Base-by-base conservation (phyloP, 2,888 invertebrate genomes). In the Cataglyphis altisquamis region DNA sequence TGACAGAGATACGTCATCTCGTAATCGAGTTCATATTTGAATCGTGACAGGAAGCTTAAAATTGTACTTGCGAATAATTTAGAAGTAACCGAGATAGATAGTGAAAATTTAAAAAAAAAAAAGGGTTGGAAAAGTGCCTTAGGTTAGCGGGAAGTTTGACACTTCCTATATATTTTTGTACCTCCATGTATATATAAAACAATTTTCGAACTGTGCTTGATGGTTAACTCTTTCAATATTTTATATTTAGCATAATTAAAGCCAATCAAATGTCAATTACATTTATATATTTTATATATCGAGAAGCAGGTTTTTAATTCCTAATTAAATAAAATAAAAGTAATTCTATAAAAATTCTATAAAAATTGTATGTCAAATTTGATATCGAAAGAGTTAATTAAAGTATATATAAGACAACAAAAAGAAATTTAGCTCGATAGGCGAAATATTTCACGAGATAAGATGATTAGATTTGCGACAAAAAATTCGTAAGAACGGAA, bases 1-100 rank as follows among this genome's bases (percentile, higher is more conserved):
- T 60, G 36, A 36, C 60, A 72, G 32, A 72, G 60, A 60, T 78
- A 52, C n/a, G 48, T 52, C 2, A 52, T 78, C 70, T 78, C 78
- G 78, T 70, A 70, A 78, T 60, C 78, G 78, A 36, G 78, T 78
- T 72, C 60, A 9, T 25, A 48, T 60, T 41, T 60, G 60, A 70
- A 78, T 78, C 60, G 78, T 57, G 78, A 78, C 45, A 39, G 78
- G 45, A 72, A 78, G 60, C 36, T 70, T 60, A 78, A 70, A 72
- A 72, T 36, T 48, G 72, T 29, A 72, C 36, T 41, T 36, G 21
- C 78, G 78, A 78, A 72, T 72, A 78, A 72, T 78, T 78, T 72
- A 78, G 25, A 12, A 60, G 21, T 21, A 60, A 70, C 25, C 57
- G 41, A 64, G 32, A 75, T 0, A 48, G 39, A 64, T n/a, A 32